phyloP scores from a whole-genome alignment of 2,888 invertebrate genomes.

The Drosophila koepferae region DNA sequence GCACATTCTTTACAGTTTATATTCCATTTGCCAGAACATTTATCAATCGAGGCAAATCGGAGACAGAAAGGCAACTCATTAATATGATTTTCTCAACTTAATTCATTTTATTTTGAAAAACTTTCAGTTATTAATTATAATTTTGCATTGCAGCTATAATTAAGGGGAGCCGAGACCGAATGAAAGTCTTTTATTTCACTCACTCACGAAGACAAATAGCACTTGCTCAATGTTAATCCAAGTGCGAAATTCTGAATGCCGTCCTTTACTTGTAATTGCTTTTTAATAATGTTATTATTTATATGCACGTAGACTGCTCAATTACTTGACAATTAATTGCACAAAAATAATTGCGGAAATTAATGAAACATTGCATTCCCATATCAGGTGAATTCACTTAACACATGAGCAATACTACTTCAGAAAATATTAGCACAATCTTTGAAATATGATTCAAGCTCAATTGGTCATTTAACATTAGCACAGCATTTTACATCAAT shows the following conservation, averaged over 20 bases:
- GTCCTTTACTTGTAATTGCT: constrained; percentile 5
- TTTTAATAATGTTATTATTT: constrained; percentile 5
- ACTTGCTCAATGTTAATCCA: neutral
- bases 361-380: neutral
- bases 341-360: neutral
- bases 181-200: neutral
- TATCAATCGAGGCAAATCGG: constrained; percentile 27
- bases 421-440: too few species aligned
- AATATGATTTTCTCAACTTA: constrained; percentile 10
- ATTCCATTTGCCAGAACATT: constrained; percentile 48
- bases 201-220: neutral
- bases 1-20: constrained; percentile 40
- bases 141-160: constrained; percentile 2
- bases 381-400: too few species aligned
- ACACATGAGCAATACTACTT: too few species aligned
- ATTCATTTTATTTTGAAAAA: neutral
- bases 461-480: too few species aligned
- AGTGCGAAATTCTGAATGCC: neutral
- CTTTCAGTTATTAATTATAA: constrained; percentile 10
- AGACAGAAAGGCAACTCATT: constrained; percentile 18
- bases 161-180: neutral
- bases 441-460: too few species aligned
- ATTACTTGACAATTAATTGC: constrained; percentile 1
- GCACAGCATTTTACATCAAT: too few species aligned
- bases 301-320: neutral